Evolutionary conservation across 2,113 vertebrate species (phyloP).

Genomic region (Paradoxurus hermaphroditus): DNA sequence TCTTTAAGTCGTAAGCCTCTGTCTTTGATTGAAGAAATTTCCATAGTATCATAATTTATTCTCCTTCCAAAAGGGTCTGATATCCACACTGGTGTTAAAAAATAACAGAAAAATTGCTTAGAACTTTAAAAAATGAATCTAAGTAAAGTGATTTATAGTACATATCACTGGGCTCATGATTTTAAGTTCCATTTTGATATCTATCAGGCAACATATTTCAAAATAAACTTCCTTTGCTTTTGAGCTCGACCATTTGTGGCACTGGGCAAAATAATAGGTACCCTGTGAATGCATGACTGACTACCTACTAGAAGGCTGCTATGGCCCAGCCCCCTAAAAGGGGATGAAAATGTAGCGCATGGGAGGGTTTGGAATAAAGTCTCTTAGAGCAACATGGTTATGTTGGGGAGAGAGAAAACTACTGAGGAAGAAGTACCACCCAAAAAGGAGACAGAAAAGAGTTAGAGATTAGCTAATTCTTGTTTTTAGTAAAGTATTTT

Average conservation of each 20-base stretch:
- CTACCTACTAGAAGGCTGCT: neutral
- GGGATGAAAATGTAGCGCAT: fast-evolving
- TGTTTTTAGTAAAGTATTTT: neutral
- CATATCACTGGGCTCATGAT: neutral
- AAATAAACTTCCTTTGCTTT: neutral
- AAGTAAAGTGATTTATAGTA: neutral
- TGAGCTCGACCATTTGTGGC: neutral
- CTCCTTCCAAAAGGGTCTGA: neutral
- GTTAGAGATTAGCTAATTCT: neutral
- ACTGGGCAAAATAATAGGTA: neutral
- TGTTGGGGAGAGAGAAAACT: neutral
- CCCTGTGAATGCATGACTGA: neutral
- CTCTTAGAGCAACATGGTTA: neutral
- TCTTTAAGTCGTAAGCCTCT: neutral
- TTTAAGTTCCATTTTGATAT: neutral
- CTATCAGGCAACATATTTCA: neutral
- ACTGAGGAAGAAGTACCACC: neutral
- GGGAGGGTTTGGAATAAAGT: neutral
- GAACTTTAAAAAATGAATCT: neutral
- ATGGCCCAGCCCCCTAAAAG: neutral
- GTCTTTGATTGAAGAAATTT: neutral
- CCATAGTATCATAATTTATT: neutral
- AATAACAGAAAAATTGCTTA: neutral
- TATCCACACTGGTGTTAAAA: neutral
- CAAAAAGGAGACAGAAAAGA: neutral